These are phyloP conservation scores for Tiliqua scincoides DNA, from an alignment of 2,113 vertebrate species.

Conservation along the genomic window DNA sequence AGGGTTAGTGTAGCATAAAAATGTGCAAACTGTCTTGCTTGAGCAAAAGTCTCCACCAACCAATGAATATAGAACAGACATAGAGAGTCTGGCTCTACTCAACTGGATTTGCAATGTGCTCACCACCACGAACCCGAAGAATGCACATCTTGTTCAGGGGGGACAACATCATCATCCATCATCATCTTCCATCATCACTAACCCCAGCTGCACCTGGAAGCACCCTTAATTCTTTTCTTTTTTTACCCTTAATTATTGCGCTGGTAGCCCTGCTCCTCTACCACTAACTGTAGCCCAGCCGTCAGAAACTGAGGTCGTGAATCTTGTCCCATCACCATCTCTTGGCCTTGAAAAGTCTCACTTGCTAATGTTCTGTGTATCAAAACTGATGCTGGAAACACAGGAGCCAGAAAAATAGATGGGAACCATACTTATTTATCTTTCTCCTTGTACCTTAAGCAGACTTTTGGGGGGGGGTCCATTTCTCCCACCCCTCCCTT, in stretches of 20 bases:
- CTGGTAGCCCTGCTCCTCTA: too few relatives aligned
- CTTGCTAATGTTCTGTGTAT: background rate
- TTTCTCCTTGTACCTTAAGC: background rate
- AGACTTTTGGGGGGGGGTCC: too few relatives aligned
- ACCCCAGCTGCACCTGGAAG: too few relatives aligned
- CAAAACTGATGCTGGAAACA: background rate
- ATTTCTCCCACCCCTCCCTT: background rate
- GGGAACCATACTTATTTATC: background rate
- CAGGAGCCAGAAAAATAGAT: background rate
- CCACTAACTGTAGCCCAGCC: background rate
- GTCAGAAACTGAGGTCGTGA: background rate
- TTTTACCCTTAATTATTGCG: too few relatives aligned
- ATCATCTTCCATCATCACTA: too few relatives aligned
- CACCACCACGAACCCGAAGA: too few relatives aligned
- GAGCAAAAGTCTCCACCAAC: background rate
- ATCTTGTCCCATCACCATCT: background rate
- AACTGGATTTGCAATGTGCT: too few relatives aligned
- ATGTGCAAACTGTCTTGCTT: background rate
- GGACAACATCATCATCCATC: too few relatives aligned
- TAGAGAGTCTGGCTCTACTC: too few relatives aligned
- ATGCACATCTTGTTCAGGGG: too few relatives aligned
- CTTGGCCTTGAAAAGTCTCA: too few relatives aligned
- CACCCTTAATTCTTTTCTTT: too few relatives aligned
- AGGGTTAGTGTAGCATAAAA: background rate
- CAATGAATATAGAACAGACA: background rate